Evolutionary conservation across 1,140 invertebrate species (phyloP), one percentile per base, ranked within the genome.

Genomic region (Acromyrmex heyeri): DNA sequence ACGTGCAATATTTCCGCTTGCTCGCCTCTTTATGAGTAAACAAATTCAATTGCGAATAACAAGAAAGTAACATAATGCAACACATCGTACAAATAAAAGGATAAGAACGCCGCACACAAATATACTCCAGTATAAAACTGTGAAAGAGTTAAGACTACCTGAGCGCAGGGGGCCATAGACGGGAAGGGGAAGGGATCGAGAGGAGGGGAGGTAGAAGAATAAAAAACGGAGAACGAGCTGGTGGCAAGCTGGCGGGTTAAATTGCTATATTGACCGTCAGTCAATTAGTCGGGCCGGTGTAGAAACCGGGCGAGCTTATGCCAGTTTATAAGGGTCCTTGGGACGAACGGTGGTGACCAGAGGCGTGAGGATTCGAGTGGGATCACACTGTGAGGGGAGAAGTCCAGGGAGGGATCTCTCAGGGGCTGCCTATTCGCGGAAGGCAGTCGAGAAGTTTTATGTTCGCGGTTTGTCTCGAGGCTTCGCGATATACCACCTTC

Each of bases 201-300:
- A 67, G 10, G 30, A 16, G 24, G 24, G 30, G 6, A 64, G 67
- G 34, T 48, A 65, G 62, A 12, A 77, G 69, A 79, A 78, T 77
- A 87, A 87, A 87, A 73, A 79, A 67, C 27, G 62, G 48, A 34
- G 55, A 86, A 81, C 73, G 61, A 72, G 73, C 57, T 83, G 88
- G 83, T 83, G 88, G 88, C 86, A 70, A 79, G 69, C 79, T 69
- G 77, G 79, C 50, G 77, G 90, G 78, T 87, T 86, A 90, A 90
- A 90, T 91, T 85, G 88, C 86, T 91, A 89, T 88, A 89, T 91
- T 89, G 88, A 86, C 86, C 78, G 65, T 82, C 82, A 85, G 88
- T 90, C 86, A 89, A 90, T 90, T 90, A 90, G 86, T 85, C 85
- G 67, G 65, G 83, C 50, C 82, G 65, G 73, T 78, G 73, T 79